A percentile compares a stretch with the other conserved stretches of the same genome.
These are phyloP conservation scores for Eugnorisma glareosa DNA, from an alignment of 2,888 invertebrate genomes.

Conservation along the genomic window DNA sequence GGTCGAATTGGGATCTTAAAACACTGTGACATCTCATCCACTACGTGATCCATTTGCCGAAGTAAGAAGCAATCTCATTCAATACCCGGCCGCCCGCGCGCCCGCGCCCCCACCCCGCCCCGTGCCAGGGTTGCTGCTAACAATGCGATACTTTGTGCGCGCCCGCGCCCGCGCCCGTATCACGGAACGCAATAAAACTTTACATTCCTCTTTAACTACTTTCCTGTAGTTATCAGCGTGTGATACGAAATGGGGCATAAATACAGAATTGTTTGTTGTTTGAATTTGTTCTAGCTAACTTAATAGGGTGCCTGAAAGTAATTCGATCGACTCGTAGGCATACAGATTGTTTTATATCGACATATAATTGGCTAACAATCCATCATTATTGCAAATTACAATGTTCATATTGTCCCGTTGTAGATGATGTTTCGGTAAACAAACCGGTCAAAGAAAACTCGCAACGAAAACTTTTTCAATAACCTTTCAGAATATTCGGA, in stretches of 20 bases:
- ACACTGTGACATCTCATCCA: slow-evolving; percentile 91
- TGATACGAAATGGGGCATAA: slow-evolving; percentile 83
- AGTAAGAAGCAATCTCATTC: slow-evolving; percentile 91
- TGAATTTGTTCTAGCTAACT: slow-evolving; percentile 61
- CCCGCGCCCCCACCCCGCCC: slow-evolving; percentile 66
- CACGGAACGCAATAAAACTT: slow-evolving; percentile 88
- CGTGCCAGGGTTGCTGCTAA: slow-evolving; percentile 85
- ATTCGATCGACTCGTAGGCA: slow-evolving; percentile 28
- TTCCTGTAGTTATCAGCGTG: slow-evolving; percentile 85
- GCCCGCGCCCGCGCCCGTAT: slow-evolving; percentile 79
- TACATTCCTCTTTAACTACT: slow-evolving; percentile 89
- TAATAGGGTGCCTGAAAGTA: slow-evolving; percentile 41
- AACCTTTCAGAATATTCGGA: slow-evolving; percentile 46
- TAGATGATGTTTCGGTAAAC: slow-evolving; percentile 27
- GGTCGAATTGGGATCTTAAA: slow-evolving; percentile 90
- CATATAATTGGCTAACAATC: background rate
- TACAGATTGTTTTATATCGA: slow-evolving; percentile 15
- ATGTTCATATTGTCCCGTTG: slow-evolving; percentile 4
- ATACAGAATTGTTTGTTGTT: slow-evolving; percentile 74
- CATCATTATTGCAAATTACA: slow-evolving; percentile 8
- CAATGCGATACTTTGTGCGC: slow-evolving; percentile 86
- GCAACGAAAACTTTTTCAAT: slow-evolving; percentile 55
- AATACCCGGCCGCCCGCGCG: slow-evolving; percentile 83
- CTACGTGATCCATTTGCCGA: slow-evolving; percentile 91
- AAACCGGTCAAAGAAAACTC: slow-evolving; percentile 46